These are phyloP conservation scores for Ecdyonurus torrentis DNA, from an alignment of 2,888 invertebrate genomes.

Conservation along the genomic window DNA sequence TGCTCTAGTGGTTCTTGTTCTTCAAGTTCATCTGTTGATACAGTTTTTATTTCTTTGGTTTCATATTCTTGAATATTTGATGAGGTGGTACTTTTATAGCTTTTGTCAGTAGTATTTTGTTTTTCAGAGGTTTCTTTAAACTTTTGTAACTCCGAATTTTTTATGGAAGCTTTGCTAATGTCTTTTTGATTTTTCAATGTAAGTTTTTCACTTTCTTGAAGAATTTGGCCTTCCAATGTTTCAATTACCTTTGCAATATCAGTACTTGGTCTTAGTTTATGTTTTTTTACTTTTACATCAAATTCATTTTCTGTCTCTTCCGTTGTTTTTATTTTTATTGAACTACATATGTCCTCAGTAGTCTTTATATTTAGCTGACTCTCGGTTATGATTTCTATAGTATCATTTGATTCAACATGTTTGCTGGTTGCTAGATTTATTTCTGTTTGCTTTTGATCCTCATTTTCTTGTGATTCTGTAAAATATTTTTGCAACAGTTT, in stretches of 20 bases:
- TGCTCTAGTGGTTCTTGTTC: too few relatives aligned
- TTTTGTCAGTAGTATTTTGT: neutral
- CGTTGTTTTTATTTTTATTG: too few relatives aligned
- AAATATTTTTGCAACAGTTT: constrained; percentile 32
- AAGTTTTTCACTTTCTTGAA: constrained; percentile 13
- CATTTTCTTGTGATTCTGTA: constrained; percentile 22
- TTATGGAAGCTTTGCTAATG: neutral
- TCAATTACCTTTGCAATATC: constrained; percentile 12
- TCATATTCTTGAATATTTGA: too few relatives aligned
- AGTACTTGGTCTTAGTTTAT: constrained; percentile 11
- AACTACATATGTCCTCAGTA: too few relatives aligned
- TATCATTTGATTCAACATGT: constrained; percentile 3
- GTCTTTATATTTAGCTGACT: constrained; percentile 8
- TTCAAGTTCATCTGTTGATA: too few relatives aligned
- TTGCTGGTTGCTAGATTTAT: constrained; percentile 5
- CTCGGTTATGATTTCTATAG: neutral
- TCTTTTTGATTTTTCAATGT: constrained; percentile 9
- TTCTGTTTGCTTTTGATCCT: constrained; percentile 9
- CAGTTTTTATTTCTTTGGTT: too few relatives aligned
- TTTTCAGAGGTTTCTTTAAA: neutral
- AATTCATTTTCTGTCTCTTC: too few relatives aligned
- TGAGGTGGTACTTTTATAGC: too few relatives aligned
- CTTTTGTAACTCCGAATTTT: neutral
- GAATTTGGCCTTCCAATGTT: constrained; percentile 12
- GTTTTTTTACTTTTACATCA: too few relatives aligned